Conservation (phyloP, 2,888 invertebrate genomes). For the Tiliacea aurago region DNA sequence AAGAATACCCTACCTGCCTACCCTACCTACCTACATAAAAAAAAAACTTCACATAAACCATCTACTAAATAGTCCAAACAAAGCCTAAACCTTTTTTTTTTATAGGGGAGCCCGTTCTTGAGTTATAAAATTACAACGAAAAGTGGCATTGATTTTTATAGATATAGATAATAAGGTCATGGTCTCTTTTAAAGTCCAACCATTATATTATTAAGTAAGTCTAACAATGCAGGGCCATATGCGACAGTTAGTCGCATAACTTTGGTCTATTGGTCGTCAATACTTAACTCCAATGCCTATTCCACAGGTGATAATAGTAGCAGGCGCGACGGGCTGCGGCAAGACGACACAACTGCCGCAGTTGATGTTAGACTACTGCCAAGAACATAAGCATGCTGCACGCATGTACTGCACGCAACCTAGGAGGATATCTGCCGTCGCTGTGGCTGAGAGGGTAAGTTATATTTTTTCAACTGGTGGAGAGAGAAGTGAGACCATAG, state of each 20-base stretch:
- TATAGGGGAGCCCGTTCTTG: too few species aligned
- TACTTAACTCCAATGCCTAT: not conserved
- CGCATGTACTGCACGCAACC: slow-evolving; percentile 98
- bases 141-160: too few species aligned
- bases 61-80: too few species aligned
- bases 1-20: too few species aligned
- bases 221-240: not conserved
- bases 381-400: slow-evolving; percentile 91
- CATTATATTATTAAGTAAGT: not conserved
- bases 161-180: not conserved
- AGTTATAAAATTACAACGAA: too few species aligned
- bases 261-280: not conserved
- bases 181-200: too few species aligned
- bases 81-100: too few species aligned
- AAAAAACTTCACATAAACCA: too few species aligned
- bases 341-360: slow-evolving; percentile 99
- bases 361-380: slow-evolving; percentile 95
- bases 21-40: too few species aligned
- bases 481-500: not conserved
- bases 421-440: slow-evolving; percentile 96
- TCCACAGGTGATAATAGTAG: slow-evolving; percentile 92
- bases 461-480: not conserved
- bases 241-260: not conserved
- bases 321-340: slow-evolving; percentile 97
- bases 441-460: slow-evolving; percentile 95